These are phyloP conservation scores for Gymnothorax reevesii DNA, from an alignment of 2,797 vertebrate genomes.

Conservation along the genomic window DNA sequence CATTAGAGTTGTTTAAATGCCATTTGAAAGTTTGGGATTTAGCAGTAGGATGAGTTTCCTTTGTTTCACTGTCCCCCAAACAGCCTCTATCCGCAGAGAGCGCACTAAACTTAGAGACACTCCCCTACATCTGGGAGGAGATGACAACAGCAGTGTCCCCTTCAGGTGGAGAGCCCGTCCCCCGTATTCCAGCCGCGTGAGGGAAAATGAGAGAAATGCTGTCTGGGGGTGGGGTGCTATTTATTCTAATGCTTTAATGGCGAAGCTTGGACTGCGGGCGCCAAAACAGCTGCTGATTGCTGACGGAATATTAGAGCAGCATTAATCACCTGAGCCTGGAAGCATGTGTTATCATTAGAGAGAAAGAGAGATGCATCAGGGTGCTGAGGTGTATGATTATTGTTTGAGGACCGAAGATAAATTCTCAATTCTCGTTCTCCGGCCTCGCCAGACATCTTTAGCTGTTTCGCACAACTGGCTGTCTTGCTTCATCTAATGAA, in stretches of 20 bases:
- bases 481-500: not conserved
- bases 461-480: not conserved
- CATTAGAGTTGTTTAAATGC: not conserved
- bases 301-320: constrained; percentile 6
- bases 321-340: constrained; percentile 31
- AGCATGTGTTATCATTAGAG: constrained; percentile 3
- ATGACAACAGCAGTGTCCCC: constrained; percentile 31
- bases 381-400: not conserved
- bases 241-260: constrained; percentile 21
- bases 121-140: constrained; percentile 1
- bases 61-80: not conserved
- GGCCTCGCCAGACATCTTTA: not conserved
- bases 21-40: not conserved
- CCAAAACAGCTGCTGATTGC: constrained; percentile 16
- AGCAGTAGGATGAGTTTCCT: not conserved
- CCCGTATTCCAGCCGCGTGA: constrained; percentile 25
- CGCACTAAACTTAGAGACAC: not conserved
- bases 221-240: constrained; percentile 7
- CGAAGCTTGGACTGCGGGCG: constrained; percentile 28
- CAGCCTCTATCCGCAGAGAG: not conserved
- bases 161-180: constrained; percentile 5
- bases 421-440: not conserved
- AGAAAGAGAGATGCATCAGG: constrained; percentile 14
- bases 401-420: not conserved
- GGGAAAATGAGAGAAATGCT: constrained; percentile 5